Evolutionary conservation across 2,797 vertebrate species (phyloP), one percentile per base, ranked within the genome.

Genomic region (Ceyx erithaca): DNA sequence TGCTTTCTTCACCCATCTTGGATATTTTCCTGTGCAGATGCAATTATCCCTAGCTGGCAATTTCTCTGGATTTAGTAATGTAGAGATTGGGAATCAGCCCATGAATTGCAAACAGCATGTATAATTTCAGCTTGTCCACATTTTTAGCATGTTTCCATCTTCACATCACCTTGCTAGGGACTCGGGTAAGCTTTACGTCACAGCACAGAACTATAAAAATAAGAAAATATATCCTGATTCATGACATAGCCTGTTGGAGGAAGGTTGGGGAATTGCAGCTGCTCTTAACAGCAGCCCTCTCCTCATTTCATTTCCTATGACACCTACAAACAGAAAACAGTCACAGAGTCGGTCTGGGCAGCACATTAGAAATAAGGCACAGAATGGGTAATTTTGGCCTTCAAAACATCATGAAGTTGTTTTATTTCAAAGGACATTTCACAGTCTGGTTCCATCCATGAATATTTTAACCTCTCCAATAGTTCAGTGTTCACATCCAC

Each of bases 171-270:
- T 93, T 89, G 49, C 37, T 71, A 12, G 25, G 25, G 48, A 62
- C 61, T 70, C 51, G 17, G 54, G 58, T 86, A 90, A 80, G 49
- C 49, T 84, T 88, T 77, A 54, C 11, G 3, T 90, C 75, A 55
- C 61, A 58, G 70, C n/a, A 11, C 13, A 80, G 80, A 89, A 75
- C 94, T 55, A 86, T 90, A 92, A 96, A 95, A 84, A 85, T 77
- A 82, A 92, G 70, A 87, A 93, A 93, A 91, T 46, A 40, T 26
- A 62, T 66, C 78, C 81, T 92, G 84, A 95, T 93, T 96, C 91
- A 66, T 75, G 54, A 64, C 63, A 46, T n/a, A 79, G 70, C 13
- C 78, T 85, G 33, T 31, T 94, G 94, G 90, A 62, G 78, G 80
- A 80, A 80, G 91, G 77, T 62, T 41, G 18, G 87, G 91, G 91